Conservation (phyloP, 92 coral and sea anemone species). For the Parazoanthus swiftii region DNA sequence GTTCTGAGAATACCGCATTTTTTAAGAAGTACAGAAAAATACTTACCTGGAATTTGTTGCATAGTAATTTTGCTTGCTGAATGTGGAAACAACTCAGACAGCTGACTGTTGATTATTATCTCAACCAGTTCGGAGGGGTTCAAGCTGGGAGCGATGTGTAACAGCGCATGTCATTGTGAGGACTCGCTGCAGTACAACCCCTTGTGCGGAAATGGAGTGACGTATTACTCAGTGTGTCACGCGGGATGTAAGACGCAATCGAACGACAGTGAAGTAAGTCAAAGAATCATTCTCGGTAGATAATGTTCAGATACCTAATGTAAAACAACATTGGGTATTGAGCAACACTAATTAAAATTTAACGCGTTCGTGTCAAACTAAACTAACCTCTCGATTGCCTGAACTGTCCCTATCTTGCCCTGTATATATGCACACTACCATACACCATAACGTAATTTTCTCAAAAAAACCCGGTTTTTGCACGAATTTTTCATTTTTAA, state of each 20-base stretch:
- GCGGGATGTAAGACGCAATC: conserved; percentile 26
- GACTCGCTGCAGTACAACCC: conserved; percentile 20
- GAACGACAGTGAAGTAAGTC: conserved; percentile 27
- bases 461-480: too few relatives aligned
- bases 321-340: neutral
- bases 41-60: too few relatives aligned
- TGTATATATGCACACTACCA: too few relatives aligned
- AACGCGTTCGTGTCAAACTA: too few relatives aligned
- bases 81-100: neutral
- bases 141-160: neutral
- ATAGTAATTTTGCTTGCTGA: too few relatives aligned
- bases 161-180: conserved; percentile 29
- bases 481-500: too few relatives aligned
- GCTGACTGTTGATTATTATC: neutral
- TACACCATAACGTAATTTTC: too few relatives aligned
- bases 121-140: conserved; percentile 17
- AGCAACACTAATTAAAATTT: too few relatives aligned
- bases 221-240: conserved; percentile 31
- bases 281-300: neutral
- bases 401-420: too few relatives aligned
- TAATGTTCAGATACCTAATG: neutral
- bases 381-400: too few relatives aligned
- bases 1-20: too few relatives aligned
- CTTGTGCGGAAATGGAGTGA: conserved; percentile 19
- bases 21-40: too few relatives aligned